These are phyloP conservation scores for Hemichromis elongatus DNA, from an alignment of 2,113 vertebrate genomes.

Conservation along the genomic window DNA sequence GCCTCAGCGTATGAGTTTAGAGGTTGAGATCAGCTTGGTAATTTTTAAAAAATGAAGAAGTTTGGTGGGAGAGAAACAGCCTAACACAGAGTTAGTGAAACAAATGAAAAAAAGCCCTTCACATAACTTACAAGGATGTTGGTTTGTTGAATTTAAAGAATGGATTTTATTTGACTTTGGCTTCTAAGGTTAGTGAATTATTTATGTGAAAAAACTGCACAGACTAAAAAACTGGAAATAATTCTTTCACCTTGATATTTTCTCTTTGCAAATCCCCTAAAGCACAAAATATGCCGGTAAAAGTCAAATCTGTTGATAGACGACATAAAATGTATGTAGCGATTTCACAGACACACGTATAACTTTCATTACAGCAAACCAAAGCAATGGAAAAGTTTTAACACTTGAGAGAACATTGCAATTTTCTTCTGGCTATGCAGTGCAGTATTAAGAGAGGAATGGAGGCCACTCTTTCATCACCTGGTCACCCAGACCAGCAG, in stretches of 20 bases:
- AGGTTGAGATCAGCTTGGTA: background rate
- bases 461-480: conserved; percentile 32
- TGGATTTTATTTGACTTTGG: conserved; percentile 8
- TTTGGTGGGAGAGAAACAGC: background rate
- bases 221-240: background rate
- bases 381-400: background rate
- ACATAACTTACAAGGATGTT: background rate
- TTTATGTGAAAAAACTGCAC: background rate
- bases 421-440: conserved; percentile 8
- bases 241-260: background rate
- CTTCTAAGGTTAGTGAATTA: background rate
- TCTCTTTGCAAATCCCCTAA: background rate
- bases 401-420: conserved; percentile 21
- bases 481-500: conserved; percentile 40
- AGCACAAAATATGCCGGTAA: background rate
- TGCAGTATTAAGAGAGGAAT: conserved; percentile 25
- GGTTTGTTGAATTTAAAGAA: background rate
- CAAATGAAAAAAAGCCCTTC: background rate
- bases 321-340: background rate
- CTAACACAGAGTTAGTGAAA: background rate
- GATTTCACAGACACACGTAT: background rate
- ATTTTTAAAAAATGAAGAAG: background rate
- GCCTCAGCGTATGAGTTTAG: background rate
- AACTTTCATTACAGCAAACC: background rate
- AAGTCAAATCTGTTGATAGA: background rate